Percentiles rank a stretch among this genome's conserved stretches.
These are phyloP conservation scores for Chrysogorgia sp. DNA, from an alignment of 92 coral and sea anemone species.

Conservation along the genomic window DNA sequence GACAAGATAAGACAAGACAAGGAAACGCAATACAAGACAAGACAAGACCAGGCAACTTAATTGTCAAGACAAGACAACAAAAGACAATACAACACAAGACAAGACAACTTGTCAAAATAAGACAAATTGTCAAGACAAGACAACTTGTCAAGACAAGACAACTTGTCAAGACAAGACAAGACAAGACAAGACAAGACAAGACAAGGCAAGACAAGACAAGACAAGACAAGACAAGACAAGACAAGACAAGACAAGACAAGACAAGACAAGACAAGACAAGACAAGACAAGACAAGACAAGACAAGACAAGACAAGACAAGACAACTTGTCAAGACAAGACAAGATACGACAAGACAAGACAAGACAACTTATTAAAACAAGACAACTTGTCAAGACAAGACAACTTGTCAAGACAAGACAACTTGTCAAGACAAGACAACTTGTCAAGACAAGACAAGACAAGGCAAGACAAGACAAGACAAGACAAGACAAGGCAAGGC, in stretches of 20 bases:
- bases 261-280: constrained; percentile 34
- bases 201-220: constrained; percentile 9
- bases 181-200: constrained; percentile 12
- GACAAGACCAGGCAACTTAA: too few species aligned
- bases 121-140: too few species aligned
- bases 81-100: background rate
- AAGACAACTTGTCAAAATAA: too few species aligned
- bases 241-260: constrained; percentile 16
- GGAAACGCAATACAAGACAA: too few species aligned
- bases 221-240: constrained; percentile 12
- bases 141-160: too few species aligned
- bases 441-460: too few species aligned
- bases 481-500: constrained; percentile 12
- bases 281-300: constrained; percentile 26
- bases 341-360: too few species aligned
- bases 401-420: too few species aligned
- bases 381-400: too few species aligned
- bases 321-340: too few species aligned
- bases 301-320: constrained; percentile 13
- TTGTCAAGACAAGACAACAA: background rate
- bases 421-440: too few species aligned
- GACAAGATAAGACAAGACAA: constrained; percentile 6
- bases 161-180: constrained; percentile 10
- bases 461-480: constrained; percentile 7
- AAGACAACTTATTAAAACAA: too few species aligned